A percentile compares a stretch with the other conserved stretches of the same genome.
Evolutionary conservation across 2,888 invertebrate genomes (phyloP).

Genomic region (Acholoe squamosa): DNA sequence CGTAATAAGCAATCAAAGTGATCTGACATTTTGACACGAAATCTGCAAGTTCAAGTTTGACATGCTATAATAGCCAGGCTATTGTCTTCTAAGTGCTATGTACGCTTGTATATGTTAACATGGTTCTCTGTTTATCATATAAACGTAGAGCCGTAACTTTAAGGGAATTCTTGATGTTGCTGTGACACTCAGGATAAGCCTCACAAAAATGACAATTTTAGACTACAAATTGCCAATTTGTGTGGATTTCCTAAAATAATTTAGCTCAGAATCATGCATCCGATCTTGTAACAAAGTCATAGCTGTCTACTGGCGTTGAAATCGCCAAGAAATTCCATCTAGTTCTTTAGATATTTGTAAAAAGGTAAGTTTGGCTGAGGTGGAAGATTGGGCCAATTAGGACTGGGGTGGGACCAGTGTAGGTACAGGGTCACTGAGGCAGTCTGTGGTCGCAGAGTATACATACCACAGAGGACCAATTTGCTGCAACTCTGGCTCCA

Average conservation of each 20-base stretch:
- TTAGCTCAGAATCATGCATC: too few species aligned
- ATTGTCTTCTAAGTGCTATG: background rate
- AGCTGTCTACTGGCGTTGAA: background rate
- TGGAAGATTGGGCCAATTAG: background rate
- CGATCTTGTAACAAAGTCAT: background rate
- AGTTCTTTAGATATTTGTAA: background rate
- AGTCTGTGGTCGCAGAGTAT: too few species aligned
- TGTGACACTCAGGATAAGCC: background rate
- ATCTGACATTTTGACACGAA: too few species aligned
- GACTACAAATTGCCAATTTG: background rate
- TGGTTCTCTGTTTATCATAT: background rate
- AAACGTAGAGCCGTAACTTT: background rate
- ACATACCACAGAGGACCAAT: too few species aligned
- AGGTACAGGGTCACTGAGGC: too few species aligned
- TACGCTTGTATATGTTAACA: background rate
- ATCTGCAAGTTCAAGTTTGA: too few species aligned
- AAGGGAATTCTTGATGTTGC: background rate
- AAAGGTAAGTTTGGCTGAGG: background rate
- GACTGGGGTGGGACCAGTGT: too few species aligned
- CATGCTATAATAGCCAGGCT: background rate
- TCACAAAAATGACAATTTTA: background rate
- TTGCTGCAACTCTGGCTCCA: too few species aligned
- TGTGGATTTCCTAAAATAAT: too few species aligned
- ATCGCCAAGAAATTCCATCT: background rate
- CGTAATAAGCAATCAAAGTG: too few species aligned